Evolutionary conservation across 2,797 vertebrate species (phyloP), one percentile per base, ranked within the genome.

Genomic region (Eulemur rubriventer): DNA sequence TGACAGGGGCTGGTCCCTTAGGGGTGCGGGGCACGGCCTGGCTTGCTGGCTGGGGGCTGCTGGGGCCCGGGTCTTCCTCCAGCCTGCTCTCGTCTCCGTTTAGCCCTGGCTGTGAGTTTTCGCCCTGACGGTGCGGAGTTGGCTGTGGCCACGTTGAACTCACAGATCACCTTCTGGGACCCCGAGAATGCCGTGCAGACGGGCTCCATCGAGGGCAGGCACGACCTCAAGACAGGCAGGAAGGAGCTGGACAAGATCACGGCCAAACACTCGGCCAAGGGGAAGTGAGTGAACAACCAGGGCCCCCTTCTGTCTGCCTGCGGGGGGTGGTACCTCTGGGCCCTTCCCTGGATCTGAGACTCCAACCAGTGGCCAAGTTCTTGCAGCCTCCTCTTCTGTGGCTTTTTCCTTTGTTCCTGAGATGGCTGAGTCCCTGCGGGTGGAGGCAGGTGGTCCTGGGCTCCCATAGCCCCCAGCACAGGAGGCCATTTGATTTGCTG

Each of bases 161-260:
- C 99, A 0, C 99, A 99, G 97, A 99, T 99, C 97, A 99, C 99
- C 0, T 99, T 99, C 98, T 99, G 99, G 99, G 99, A 99, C 98
- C 99, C 99, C 0, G 99, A 99, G 72, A 98, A 98, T 0, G 99
- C 99, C 0, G 93, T 98, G 9, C 99, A 99, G 85, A 99, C 97
- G 0, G 99, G 99, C 89, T 99, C 99, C 2, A 99, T 99, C 18
- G 98, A 98, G 43, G 99, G 99, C 69, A 99, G 99, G 38, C 99
- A 99, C 0, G 99, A 99, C 90, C 99, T 99, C 73, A 98, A 99
- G 98, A 98, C 98, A 33, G 99, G 99, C 57, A 99, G 99, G 96
- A 99, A 99, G 95, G 99, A 99, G 83, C 99, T 99, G 0, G 99
- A 99, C 96, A 99, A 99, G 98, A 98, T 99, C 97, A 99, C 99